Evolutionary conservation across 2,888 invertebrate species (phyloP).

Genomic region (Gymnocheta viridis): DNA sequence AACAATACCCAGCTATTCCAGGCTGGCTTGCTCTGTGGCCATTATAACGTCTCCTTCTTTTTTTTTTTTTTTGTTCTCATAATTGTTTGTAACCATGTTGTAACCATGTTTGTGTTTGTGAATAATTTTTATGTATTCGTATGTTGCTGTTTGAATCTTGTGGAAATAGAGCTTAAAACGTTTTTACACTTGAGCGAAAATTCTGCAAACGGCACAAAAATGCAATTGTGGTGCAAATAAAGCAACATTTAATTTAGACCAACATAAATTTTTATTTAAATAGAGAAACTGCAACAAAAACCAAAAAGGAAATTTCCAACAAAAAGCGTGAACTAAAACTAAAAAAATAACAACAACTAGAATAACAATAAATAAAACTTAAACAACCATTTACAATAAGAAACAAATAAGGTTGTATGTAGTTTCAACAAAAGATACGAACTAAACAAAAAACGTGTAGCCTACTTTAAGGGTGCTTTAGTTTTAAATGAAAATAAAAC

Average conservation of each 20-base stretch:
- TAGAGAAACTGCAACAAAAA: constrained; percentile 1
- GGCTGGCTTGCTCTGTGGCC: constrained; percentile 10
- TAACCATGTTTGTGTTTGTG: not conserved
- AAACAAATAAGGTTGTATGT: constrained; percentile 53
- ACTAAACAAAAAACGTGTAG: not conserved
- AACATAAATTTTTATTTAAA: constrained; percentile 53
- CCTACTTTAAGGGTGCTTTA: constrained; percentile 53
- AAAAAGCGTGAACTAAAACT: constrained; percentile 25
- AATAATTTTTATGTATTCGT: not conserved
- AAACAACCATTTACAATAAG: constrained; percentile 38
- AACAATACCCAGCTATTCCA: constrained; percentile 15
- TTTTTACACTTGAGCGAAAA: constrained; percentile 63
- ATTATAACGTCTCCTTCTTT: not conserved
- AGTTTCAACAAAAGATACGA: constrained; percentile 3
- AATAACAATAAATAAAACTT: constrained; percentile 50
- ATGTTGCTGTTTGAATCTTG: constrained; percentile 21
- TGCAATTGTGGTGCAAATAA: constrained; percentile 55
- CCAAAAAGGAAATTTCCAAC: not conserved
- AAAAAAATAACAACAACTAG: constrained; percentile 2
- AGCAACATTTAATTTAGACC: constrained; percentile 65
- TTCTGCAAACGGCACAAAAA: constrained; percentile 53
- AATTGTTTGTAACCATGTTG: not conserved
- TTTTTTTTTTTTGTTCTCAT: not conserved
- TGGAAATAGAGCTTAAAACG: constrained; percentile 56
- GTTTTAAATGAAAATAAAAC: constrained; percentile 8